Base-by-base conservation (phyloP, 1,140 invertebrate genomes). In the Samia ricini region DNA sequence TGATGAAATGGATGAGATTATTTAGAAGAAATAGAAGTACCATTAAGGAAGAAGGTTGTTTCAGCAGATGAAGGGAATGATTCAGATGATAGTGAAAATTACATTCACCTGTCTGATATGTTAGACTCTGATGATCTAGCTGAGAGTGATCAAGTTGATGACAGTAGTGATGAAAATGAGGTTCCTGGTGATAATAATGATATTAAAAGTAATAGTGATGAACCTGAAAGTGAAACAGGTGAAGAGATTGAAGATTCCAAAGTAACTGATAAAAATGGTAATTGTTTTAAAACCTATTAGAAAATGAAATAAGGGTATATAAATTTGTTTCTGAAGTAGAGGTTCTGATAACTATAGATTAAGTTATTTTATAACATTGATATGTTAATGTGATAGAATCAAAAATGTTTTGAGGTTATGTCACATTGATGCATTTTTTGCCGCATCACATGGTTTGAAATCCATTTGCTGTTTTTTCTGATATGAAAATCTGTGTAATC, bases 41-140 rank as follows among this genome's bases (percentile, higher is more conserved):
- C 78, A 0, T 63, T 69, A 8, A 77, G 54, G 51, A 84, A 84
- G 63, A 68, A 56, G 61, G 69, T 74, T 21, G 71, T 69, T 24
- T 81, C 85, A 4, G 74, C 71, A 0, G 84, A 84, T 56, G 86
- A 88, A 63, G 80, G 79, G 2, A 75, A 70, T 64, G 72, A 80
- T 51, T 71, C 66, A 70, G 89, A 91, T 68, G 89, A 91, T 68
- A 77, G 73, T 64, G 85, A 88, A 33, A 85, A 91, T 66, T 88
- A 87, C 54, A 76, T 75, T 55, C 85, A 83, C 66, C 54, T 90
- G 48, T 86, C 85, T 54, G 87, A 89, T 26, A 80, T 84, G 77
- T 61, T 80, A 26, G 74, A 87, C 72, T 85, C 81, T 64, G 81
- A 83, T 79, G 78, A 77, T 64, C 72, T 89, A 36, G 73, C 77